A percentile compares a stretch with the other conserved stretches of the same genome.
phyloP scores from a whole-genome alignment of 2,113 vertebrate species.

The Indicator indicator region DNA sequence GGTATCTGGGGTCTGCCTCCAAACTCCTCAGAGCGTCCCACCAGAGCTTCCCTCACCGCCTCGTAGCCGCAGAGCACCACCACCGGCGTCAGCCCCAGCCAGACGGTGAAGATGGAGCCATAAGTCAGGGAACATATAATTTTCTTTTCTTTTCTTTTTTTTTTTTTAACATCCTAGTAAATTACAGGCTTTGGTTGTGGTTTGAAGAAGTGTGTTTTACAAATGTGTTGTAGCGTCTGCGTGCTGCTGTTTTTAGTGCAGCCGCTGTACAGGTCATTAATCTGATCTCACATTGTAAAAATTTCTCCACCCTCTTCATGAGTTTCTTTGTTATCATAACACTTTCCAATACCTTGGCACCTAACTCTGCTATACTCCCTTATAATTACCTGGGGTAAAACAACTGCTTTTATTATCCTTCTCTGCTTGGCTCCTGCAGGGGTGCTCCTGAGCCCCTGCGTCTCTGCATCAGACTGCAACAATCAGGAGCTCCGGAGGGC shows the following conservation, averaged over 20 bases:
- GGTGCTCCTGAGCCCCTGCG: background rate
- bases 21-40: constrained; percentile 53
- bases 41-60: constrained; percentile 49
- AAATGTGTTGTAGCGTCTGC: constrained; percentile 61
- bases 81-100: constrained; percentile 25
- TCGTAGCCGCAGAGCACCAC: constrained; percentile 60
- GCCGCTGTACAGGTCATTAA: constrained; percentile 11
- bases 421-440: background rate
- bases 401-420: background rate
- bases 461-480: background rate
- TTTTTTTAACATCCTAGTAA: constrained; percentile 21
- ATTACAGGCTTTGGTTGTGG: constrained; percentile 49
- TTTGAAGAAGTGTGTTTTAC: constrained; percentile 49
- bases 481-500: background rate
- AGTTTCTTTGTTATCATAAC: constrained; percentile 27
- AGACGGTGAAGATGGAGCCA: constrained; percentile 50
- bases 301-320: constrained; percentile 14
- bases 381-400: background rate
- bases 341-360: background rate
- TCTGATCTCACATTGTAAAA: constrained; percentile 19
- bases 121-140: constrained; percentile 39
- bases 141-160: background rate
- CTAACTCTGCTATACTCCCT: background rate
- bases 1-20: constrained; percentile 37
- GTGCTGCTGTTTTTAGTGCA: constrained; percentile 52